Percentiles rank a stretch among this genome's conserved stretches.
Evolutionary conservation across 2,113 vertebrate species (phyloP).

Genomic region (Ammodytes dubius): DNA sequence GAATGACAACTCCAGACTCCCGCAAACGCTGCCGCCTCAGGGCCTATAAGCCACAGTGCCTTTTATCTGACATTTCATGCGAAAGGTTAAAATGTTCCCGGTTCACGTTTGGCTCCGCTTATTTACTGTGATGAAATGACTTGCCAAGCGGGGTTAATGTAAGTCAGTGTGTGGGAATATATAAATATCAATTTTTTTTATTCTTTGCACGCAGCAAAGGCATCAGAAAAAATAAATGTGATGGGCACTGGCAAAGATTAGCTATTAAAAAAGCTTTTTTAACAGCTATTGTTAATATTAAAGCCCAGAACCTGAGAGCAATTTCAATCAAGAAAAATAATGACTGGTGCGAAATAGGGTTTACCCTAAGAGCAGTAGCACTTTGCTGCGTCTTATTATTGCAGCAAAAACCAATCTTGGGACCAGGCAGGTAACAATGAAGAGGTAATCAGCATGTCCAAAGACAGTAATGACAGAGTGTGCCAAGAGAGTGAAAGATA

Average conservation of each 20-base stretch:
- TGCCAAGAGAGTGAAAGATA: background rate
- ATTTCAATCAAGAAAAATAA: constrained; percentile 24
- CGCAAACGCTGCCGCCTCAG: constrained; percentile 5
- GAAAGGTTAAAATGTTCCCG: constrained; percentile 34
- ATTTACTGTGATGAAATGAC: constrained; percentile 16
- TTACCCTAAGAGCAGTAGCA: background rate
- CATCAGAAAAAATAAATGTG: constrained; percentile 13
- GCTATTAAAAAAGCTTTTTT: constrained; percentile 18
- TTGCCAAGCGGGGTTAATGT: background rate
- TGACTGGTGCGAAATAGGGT: constrained; percentile 13
- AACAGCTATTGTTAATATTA: constrained; percentile 21
- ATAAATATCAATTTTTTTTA: constrained; percentile 30
- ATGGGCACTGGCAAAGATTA: background rate
- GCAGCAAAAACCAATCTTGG: constrained; percentile 34
- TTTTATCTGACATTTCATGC: constrained; percentile 6
- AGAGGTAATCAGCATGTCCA: constrained; percentile 36
- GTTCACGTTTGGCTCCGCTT: constrained; percentile 7
- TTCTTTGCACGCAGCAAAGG: background rate
- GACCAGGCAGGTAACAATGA: constrained; percentile 29
- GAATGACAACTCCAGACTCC: constrained; percentile 21
- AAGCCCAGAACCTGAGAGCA: background rate
- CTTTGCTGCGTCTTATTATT: background rate
- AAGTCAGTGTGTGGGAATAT: background rate
- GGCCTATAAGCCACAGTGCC: background rate
- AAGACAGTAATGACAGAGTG: constrained; percentile 5